Percentiles rank a stretch among this genome's conserved stretches.
Conservation (phyloP, 2,113 vertebrate genomes). For the Aleadryas rufinucha region DNA sequence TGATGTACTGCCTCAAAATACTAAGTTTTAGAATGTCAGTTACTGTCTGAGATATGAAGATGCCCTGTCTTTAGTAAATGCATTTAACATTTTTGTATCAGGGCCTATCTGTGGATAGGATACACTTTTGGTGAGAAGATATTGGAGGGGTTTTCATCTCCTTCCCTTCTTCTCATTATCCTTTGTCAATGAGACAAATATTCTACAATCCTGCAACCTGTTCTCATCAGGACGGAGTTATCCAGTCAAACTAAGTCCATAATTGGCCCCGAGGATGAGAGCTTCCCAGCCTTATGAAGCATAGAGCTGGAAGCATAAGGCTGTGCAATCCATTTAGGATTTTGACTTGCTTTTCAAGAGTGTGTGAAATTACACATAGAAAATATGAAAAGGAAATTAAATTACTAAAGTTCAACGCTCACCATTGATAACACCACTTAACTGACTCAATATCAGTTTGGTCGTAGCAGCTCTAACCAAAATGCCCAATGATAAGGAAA, state of each 20-base stretch:
- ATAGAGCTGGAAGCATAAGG: background rate
- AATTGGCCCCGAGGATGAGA: rapidly evolving
- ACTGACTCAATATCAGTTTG: background rate
- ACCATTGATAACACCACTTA: background rate
- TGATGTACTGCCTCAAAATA: background rate
- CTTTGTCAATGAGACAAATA: background rate
- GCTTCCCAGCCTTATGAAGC: background rate
- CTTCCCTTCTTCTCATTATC: background rate
- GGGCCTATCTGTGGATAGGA: background rate
- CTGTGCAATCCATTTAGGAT: background rate
- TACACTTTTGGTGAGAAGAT: background rate
- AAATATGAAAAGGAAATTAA: background rate
- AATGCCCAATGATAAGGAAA: background rate
- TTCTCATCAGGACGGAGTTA: background rate
- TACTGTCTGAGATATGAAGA: background rate
- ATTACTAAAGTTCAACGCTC: background rate
- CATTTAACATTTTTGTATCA: background rate
- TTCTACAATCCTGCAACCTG: background rate
- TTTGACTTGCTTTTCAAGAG: background rate
- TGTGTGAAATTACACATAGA: background rate
- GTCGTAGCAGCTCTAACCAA: background rate
- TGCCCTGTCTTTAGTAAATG: background rate
- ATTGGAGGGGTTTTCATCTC: background rate
- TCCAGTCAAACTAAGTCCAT: background rate
- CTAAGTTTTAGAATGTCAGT: background rate